Conservation (phyloP, 1,140 invertebrate genomes). For the Drosophila arawakana region DNA sequence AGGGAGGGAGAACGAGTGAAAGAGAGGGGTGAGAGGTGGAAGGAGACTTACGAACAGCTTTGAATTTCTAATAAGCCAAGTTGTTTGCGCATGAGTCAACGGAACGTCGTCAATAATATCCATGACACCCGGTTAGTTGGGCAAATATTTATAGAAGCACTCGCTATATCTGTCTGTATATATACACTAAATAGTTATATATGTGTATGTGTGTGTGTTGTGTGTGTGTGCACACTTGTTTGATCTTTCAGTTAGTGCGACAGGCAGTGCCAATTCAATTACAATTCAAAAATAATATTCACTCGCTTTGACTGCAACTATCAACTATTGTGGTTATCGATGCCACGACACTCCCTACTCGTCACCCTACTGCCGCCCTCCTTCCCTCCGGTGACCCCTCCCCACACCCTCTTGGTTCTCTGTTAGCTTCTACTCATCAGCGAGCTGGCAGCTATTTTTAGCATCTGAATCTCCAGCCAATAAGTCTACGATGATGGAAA, state of each 20-base stretch:
- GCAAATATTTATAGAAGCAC: conserved; percentile 77
- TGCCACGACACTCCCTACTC: conserved; percentile 21
- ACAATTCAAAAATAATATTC: conserved; percentile 36
- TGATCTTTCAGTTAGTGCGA: conserved; percentile 62
- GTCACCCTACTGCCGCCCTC: background rate
- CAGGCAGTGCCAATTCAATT: conserved; percentile 47
- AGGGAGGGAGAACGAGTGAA: background rate
- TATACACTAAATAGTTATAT: background rate
- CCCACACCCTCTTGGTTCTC: background rate
- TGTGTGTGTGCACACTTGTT: conserved; percentile 47
- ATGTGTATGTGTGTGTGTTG: conserved; percentile 11
- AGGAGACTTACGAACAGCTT: conserved; percentile 42
- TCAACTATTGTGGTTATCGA: conserved; percentile 35
- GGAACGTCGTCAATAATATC: conserved; percentile 69
- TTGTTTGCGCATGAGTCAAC: conserved; percentile 81
- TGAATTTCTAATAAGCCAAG: conserved; percentile 81
- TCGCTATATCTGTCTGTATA: conserved; percentile 31
- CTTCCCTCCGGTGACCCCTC: background rate
- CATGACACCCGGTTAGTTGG: conserved; percentile 76
- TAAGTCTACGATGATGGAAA: conserved; percentile 51
- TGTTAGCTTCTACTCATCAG: conserved; percentile 16
- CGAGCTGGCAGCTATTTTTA: conserved; percentile 57
- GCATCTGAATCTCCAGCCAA: conserved; percentile 67
- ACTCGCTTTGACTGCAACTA: conserved; percentile 14
- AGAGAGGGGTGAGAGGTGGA: background rate